These are phyloP conservation scores for Lophius piscatorius DNA, from an alignment of 2,113 vertebrate genomes.

Conservation along the genomic window DNA sequence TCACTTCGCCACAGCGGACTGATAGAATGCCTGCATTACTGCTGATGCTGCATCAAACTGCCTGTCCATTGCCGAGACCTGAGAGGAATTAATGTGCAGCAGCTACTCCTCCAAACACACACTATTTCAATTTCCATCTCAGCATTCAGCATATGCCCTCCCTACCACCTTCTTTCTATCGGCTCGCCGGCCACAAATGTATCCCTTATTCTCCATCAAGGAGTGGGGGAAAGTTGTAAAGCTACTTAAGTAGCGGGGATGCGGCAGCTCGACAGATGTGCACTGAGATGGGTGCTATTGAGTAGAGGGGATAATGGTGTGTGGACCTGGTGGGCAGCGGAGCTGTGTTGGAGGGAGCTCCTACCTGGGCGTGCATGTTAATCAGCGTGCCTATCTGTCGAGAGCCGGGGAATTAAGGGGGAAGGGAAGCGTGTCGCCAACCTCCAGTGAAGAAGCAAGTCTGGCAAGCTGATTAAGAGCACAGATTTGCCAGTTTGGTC, in stretches of 20 bases:
- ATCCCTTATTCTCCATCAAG: slow-evolving; percentile 60
- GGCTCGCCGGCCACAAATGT: slow-evolving; percentile 41
- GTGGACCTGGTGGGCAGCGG: slow-evolving; percentile 62
- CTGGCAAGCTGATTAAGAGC: slow-evolving; percentile 72
- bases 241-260: slow-evolving; percentile 71
- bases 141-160: slow-evolving; percentile 57
- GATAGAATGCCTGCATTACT: too few species aligned
- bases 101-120: slow-evolving; percentile 5
- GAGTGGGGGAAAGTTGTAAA: slow-evolving; percentile 62
- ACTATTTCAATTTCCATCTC: slow-evolving; percentile 43
- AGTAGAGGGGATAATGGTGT: slow-evolving; percentile 72
- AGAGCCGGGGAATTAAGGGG: slow-evolving; percentile 67
- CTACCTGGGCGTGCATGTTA: slow-evolving; percentile 76
- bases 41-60: too few species aligned
- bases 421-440: slow-evolving; percentile 71
- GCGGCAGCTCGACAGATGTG: slow-evolving; percentile 71
- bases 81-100: slow-evolving; percentile 44
- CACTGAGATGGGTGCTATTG: slow-evolving; percentile 64
- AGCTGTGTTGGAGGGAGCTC: slow-evolving; percentile 66
- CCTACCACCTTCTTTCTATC: slow-evolving; percentile 20
- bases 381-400: slow-evolving; percentile 67
- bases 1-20: too few species aligned
- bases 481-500: too few species aligned
- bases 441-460: slow-evolving; percentile 66
- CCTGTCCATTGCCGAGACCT: slow-evolving; percentile 2